Conservation (phyloP, 2,888 invertebrate genomes). For the Troides helena region DNA sequence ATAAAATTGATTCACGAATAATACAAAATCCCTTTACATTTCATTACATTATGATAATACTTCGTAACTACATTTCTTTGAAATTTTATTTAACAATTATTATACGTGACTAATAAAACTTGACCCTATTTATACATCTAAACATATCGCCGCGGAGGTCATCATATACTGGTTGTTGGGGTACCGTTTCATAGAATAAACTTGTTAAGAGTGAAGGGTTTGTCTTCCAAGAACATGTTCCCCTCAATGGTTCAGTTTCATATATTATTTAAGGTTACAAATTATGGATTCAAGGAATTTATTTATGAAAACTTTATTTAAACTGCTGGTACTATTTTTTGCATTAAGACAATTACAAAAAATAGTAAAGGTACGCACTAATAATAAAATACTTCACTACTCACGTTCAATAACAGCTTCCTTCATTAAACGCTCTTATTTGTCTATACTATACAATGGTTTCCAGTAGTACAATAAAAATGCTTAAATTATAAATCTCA, state of each 20-base stretch:
- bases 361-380: no score
- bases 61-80: conserved; percentile 3
- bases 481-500: background rate
- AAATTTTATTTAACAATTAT: conserved; percentile 6
- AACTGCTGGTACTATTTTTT: no score
- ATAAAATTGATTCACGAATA: no score
- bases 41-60: background rate
- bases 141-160: background rate
- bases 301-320: background rate
- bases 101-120: background rate
- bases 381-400: no score
- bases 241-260: background rate
- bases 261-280: background rate
- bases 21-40: background rate
- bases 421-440: no score
- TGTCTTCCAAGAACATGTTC: conserved; percentile 28
- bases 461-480: background rate
- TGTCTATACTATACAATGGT: no score
- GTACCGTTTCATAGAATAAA: conserved; percentile 27
- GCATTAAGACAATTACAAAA: no score
- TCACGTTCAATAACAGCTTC: no score
- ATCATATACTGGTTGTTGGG: conserved; percentile 3
- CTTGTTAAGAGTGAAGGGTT: conserved; percentile 21
- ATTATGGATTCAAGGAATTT: background rate
- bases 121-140: background rate